Base-by-base conservation (phyloP, 2,888 invertebrate species). In the Nemoura dubitans region DNA sequence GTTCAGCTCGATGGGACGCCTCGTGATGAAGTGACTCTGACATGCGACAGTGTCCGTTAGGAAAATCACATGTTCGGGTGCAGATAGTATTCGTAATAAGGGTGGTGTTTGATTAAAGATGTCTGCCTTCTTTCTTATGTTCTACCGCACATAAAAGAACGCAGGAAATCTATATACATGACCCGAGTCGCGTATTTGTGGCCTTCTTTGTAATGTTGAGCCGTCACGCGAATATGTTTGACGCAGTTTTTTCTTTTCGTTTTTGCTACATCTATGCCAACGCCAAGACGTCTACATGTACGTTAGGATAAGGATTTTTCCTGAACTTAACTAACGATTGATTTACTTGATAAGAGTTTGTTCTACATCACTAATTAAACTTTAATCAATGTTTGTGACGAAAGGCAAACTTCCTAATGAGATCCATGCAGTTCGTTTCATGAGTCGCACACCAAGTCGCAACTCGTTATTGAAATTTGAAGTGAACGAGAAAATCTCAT, bases 281-380 rank as follows among this genome's bases (percentile, higher is more conserved):
- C 59, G 14, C 21, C 14, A 59, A 21, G 21, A 59, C 21, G 3
- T 21, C 21, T 59, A 6, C 36, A 3, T 36, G 36, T 36, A 36
- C 36, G 36, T 36, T 36, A n/a, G n/a, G n/a, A 36, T 10, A 36
- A 10, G 36, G 36, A 36, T 36, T 36, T 36, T 36, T 36, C 10
- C 10, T 3, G 10, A 36, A 36, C 10, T 3, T 36, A 59, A 59
- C 59, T 59, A 59, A 59, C 59, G 59, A 59, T 59, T 59, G 59
- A 59, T 59, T 59, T 21, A 59, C 59, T 59, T 21, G 59, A 59
- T 59, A 59, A 59, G 59, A 59, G 59, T 59, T 59, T 59, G 59
- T 59, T 59, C 59, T 59, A 59, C 59, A 59, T 59, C 59, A 59
- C 59, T 59, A 59, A 59, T 59, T 59, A 59, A 59, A 59, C 59